Percentiles rank a stretch among this genome's conserved stretches.
phyloP scores from a whole-genome alignment of 2,888 invertebrate species.

The Himalopsyche anomala region DNA sequence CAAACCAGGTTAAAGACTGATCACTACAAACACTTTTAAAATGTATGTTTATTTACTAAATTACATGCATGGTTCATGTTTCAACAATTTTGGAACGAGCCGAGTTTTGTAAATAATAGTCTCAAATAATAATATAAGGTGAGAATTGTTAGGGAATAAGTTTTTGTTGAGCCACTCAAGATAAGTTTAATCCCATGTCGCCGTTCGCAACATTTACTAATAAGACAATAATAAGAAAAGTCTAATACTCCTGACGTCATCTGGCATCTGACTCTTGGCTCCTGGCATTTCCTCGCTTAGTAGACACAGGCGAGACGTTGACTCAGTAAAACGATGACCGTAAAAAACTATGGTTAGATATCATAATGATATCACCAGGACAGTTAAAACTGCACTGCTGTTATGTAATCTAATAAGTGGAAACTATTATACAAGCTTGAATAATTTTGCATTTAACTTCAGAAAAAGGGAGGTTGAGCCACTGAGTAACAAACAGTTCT shows the following conservation, averaged over 20 bases:
- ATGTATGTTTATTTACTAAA: no score
- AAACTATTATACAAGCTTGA: no score
- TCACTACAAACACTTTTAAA: no score
- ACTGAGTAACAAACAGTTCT: no score
- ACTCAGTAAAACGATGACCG: conserved; percentile 2
- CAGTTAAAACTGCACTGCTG: no score
- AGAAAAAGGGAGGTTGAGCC: no score
- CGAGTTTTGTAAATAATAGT: no score
- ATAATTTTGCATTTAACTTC: no score
- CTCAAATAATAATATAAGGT: neutral
- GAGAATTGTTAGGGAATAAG: neutral
- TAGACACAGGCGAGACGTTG: conserved; percentile 18
- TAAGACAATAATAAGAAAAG: conserved; percentile 38
- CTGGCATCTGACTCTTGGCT: neutral
- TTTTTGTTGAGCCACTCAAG: neutral
- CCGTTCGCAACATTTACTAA: conserved; percentile 44
- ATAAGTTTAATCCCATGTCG: conserved; percentile 32
- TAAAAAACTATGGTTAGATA: neutral
- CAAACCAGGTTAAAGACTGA: no score
- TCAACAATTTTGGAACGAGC: no score
- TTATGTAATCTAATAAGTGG: no score
- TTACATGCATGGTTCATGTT: no score
- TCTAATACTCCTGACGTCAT: conserved; percentile 41
- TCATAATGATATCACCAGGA: neutral
- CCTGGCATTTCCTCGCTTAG: conserved; percentile 26